Conservation (phyloP, 2,797 vertebrate genomes). For the Neostethus bicornis region DNA sequence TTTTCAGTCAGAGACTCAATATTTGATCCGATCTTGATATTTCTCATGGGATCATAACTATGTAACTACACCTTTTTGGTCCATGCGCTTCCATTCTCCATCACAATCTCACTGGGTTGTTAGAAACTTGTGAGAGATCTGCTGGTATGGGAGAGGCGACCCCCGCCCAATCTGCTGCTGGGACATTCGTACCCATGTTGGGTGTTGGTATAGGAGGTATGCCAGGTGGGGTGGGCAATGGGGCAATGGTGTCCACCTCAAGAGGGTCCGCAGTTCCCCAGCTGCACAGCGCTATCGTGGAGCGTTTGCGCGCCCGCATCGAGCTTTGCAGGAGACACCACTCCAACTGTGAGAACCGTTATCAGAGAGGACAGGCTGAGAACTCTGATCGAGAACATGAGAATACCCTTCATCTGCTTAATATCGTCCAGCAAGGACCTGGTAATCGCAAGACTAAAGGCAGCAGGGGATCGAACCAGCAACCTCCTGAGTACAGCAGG, state of each 20-base stretch:
- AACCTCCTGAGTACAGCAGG: constrained; percentile 78
- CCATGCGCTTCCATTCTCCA: constrained; percentile 57
- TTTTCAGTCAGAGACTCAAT: constrained; percentile 24
- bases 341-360: constrained; percentile 92
- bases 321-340: constrained; percentile 94
- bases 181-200: constrained; percentile 81
- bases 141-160: constrained; percentile 91
- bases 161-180: constrained; percentile 87
- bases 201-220: constrained; percentile 81
- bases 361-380: constrained; percentile 90
- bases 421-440: constrained; percentile 91
- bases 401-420: constrained; percentile 91
- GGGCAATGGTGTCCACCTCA: constrained; percentile 71
- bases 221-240: constrained; percentile 69
- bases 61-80: constrained; percentile 29
- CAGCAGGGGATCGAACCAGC: constrained; percentile 77
- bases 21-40: constrained; percentile 4
- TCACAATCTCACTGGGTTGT: constrained; percentile 53
- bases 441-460: constrained; percentile 86
- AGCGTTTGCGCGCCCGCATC: constrained; percentile 93
- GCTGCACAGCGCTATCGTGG: constrained; percentile 94
- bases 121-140: constrained; percentile 51
- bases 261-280: constrained; percentile 85
- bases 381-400: constrained; percentile 91
- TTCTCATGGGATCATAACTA: constrained; percentile 57